Evolutionary conservation across 2,888 invertebrate genomes (phyloP).

Genomic region (Lacanobia wlatinum): DNA sequence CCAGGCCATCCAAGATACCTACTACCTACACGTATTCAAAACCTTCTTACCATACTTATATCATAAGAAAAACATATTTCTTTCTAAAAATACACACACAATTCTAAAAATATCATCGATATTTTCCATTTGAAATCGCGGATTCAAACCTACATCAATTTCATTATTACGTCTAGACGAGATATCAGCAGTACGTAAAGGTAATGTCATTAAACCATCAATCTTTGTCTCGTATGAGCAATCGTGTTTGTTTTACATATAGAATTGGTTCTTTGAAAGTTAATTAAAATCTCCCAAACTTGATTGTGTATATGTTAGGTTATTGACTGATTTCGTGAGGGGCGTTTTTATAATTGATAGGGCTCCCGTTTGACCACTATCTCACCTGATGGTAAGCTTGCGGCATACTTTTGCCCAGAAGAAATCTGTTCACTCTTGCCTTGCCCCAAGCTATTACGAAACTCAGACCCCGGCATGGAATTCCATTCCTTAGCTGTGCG

Average conservation of each 20-base stretch:
- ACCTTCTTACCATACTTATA: background rate
- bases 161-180: slow-evolving; percentile 38
- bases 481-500: too few species aligned
- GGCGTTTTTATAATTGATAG: too few species aligned
- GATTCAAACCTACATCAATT: slow-evolving; percentile 12
- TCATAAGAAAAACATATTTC: background rate
- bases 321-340: background rate
- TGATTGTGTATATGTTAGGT: slow-evolving; percentile 1
- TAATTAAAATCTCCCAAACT: slow-evolving; percentile 56
- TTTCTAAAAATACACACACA: background rate
- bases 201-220: slow-evolving; percentile 41
- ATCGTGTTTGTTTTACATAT: slow-evolving; percentile 39
- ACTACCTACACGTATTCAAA: background rate
- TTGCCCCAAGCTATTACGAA: too few species aligned
- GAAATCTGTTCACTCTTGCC: too few species aligned
- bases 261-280: slow-evolving; percentile 41
- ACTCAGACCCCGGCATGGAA: too few species aligned
- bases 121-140: slow-evolving; percentile 10
- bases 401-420: too few species aligned
- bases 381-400: too few species aligned
- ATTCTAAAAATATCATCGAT: background rate
- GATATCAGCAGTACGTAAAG: slow-evolving; percentile 6
- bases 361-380: too few species aligned
- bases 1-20: background rate
- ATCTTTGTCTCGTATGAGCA: slow-evolving; percentile 46